Conservation (phyloP, 2,113 vertebrate genomes). For the Passer domesticus region DNA sequence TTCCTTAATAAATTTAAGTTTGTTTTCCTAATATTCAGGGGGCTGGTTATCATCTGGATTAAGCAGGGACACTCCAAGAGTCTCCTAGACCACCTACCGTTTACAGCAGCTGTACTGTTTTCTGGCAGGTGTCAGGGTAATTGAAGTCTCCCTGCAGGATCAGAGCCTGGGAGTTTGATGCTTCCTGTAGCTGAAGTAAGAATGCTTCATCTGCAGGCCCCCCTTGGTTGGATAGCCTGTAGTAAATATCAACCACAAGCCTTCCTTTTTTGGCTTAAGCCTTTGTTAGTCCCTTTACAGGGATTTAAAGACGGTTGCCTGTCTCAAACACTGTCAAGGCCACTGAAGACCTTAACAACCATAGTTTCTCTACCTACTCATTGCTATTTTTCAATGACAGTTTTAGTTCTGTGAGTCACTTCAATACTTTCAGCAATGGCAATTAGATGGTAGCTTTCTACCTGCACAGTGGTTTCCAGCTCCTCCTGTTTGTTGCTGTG, state of each 20-base stretch:
- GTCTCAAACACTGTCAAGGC: not conserved
- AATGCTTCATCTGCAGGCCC: not conserved
- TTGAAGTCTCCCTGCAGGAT: not conserved
- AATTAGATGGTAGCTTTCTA: not conserved
- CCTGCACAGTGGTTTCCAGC: not conserved
- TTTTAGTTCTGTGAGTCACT: not conserved
- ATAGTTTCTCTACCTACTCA: not conserved
- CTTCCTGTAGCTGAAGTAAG: not conserved
- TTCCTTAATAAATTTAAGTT: not conserved
- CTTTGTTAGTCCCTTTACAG: not conserved
- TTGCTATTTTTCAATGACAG: rapidly evolving
- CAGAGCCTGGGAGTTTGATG: not conserved
- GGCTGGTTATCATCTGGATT: not conserved
- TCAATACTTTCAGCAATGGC: not conserved
- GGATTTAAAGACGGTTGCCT: not conserved
- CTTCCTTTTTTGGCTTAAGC: not conserved
- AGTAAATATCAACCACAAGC: not conserved
- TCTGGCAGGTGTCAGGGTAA: not conserved
- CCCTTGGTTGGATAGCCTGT: not conserved
- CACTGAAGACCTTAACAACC: not conserved
- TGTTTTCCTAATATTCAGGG: not conserved
- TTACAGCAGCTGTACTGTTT: not conserved
- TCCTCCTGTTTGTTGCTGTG: not conserved
- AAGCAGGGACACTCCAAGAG: not conserved
- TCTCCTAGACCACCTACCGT: not conserved